Conservation (phyloP, 2,797 vertebrate genomes). For the Linurgus olivaceus region DNA sequence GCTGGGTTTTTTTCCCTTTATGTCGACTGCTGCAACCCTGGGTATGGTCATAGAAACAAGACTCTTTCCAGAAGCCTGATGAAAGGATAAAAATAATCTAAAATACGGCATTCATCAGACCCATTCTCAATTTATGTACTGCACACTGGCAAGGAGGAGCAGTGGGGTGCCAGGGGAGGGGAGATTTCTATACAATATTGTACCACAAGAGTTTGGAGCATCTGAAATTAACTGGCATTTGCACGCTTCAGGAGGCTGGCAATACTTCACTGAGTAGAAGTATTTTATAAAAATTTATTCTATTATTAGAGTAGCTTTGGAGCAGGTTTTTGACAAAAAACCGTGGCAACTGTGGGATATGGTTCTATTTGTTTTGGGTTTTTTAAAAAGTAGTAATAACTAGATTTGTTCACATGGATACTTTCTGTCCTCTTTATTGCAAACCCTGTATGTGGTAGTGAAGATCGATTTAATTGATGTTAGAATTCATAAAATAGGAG, state of each 20-base stretch:
- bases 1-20: background rate
- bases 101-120: background rate
- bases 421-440: background rate
- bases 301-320: background rate
- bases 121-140: background rate
- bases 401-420: background rate
- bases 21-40: background rate
- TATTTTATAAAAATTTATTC: background rate
- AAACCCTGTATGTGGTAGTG: background rate
- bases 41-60: background rate
- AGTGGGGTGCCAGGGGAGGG: background rate
- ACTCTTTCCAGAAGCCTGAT: background rate
- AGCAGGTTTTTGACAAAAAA: background rate
- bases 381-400: background rate
- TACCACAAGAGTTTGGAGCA: background rate
- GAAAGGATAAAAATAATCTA: background rate
- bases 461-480: background rate
- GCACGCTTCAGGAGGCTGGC: background rate
- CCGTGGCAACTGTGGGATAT: background rate
- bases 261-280: background rate
- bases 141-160: background rate
- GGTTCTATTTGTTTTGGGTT: background rate
- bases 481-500: background rate
- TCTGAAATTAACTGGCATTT: background rate
- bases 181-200: background rate